Base-by-base conservation (phyloP, 1,140 invertebrate species). In the Neodiprion virginianus region DNA sequence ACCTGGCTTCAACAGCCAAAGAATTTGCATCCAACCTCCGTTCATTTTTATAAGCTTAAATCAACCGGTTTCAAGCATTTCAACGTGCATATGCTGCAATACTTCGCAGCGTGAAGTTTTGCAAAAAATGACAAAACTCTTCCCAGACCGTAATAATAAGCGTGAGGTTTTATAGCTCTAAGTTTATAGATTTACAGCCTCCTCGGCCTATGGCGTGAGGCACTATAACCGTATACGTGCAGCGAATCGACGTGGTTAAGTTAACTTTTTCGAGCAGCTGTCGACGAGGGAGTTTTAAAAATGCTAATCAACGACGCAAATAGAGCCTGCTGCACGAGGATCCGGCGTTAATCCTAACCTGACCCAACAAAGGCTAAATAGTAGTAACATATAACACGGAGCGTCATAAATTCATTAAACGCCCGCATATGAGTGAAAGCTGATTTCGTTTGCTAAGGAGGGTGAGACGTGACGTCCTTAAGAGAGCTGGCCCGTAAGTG, bases 381-480 rank as follows among this genome's bases (percentile, higher is more conserved):
- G 9, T 10, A 69, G 21, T 53, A 23, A 48, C 8, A 23, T 48
- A 49, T 66, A 77, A 79, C 72, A 67, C 40, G 71, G 79, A 73
- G 79, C 76, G 79, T 71, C 66, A 80, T 80, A 80, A 80, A 80
- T 80, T 77, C 73, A 80, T 80, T 75, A 74, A 23, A 48, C 53
- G 71, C 75, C 76, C 77, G 74, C 74, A 78, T 75, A 70, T 47
- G 73, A 48, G 73, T 17, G 53, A 23, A 23, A 23, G 68, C 69
- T 69, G 69, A 74, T 74, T 74, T 12, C 17, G 67, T 76, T 76
- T 76, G 69, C 21, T n/a, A 21, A 71, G 70, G 66, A 70, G 71
- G 53, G 61, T 48, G 47, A 72, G 53, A 48, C 68, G n/a, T 61
- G 8, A 28, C n/a, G 23, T 71, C 65, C 53, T 61, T 40, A 40